Percentiles rank a stretch among this genome's conserved stretches.
phyloP scores from a whole-genome alignment of 2,888 invertebrate genomes.

The Tridacna crocea region DNA sequence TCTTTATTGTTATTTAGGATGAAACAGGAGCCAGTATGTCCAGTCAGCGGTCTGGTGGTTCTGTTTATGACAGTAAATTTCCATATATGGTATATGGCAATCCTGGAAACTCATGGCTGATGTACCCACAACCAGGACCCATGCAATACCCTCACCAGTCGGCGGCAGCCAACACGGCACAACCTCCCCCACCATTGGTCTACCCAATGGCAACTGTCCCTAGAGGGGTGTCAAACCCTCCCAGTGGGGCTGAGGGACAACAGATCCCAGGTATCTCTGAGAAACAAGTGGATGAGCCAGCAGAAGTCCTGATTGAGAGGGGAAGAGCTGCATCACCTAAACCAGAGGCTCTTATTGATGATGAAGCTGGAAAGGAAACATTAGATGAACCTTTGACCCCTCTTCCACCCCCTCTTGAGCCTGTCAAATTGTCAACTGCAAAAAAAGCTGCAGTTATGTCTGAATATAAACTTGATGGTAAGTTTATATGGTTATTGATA shows the following conservation, averaged over 20 bases:
- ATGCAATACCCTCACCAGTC: constrained; percentile 38
- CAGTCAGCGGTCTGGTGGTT: constrained; percentile 27
- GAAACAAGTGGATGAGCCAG: constrained; percentile 22
- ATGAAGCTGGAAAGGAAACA: neutral
- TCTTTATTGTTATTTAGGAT: constrained; percentile 30
- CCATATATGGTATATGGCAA: constrained; percentile 34
- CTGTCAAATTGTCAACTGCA: constrained; percentile 70
- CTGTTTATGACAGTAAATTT: constrained; percentile 41
- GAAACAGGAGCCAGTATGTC: constrained; percentile 52
- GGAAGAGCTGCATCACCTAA: constrained; percentile 22
- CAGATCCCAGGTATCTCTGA: neutral
- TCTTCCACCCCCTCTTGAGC: constrained; percentile 73
- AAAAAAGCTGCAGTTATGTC: constrained; percentile 66
- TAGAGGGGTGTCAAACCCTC: constrained; percentile 1
- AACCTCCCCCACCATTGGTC: constrained; percentile 18
- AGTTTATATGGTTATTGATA: neutral
- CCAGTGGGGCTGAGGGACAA: constrained; percentile 27
- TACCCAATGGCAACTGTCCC: neutral
- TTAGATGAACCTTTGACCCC: constrained; percentile 54
- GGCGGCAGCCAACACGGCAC: neutral
- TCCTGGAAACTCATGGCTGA: constrained; percentile 12
- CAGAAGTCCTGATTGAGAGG: constrained; percentile 22
- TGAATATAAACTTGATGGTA: constrained; percentile 32
- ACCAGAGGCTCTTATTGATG: constrained; percentile 4
- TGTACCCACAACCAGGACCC: constrained; percentile 40